Evolutionary conservation across 30 jellyfish, hydroid and myxozoan species (phyloP).

Genomic region (Morbakka virulenta): DNA sequence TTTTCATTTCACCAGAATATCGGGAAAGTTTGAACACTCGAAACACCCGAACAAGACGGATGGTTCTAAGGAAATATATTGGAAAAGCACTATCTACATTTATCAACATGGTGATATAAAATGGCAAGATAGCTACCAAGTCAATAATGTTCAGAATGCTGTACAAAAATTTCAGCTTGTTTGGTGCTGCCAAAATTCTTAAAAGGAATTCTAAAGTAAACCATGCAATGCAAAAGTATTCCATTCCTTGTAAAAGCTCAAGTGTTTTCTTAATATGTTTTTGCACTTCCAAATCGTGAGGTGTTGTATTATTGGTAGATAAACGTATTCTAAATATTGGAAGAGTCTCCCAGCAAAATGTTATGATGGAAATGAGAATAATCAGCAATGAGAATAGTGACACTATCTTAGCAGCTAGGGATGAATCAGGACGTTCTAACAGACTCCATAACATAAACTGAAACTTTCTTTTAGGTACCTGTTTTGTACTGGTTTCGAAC

Average conservation of each 20-base stretch:
- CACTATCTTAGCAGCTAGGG: slow-evolving; percentile 68
- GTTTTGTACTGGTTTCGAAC: slow-evolving; percentile 20
- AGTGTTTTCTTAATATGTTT: slow-evolving; percentile 4
- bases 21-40: slow-evolving; percentile 95
- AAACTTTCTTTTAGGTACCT: slow-evolving; percentile 61
- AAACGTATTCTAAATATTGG: slow-evolving; percentile 43
- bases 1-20: slow-evolving; percentile 94
- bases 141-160: slow-evolving; percentile 77
- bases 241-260: slow-evolving; percentile 40
- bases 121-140: slow-evolving; percentile 84
- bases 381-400: slow-evolving; percentile 64
- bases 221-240: slow-evolving; percentile 72
- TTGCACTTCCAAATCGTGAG: not conserved
- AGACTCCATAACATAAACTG: slow-evolving; percentile 75
- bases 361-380: slow-evolving; percentile 66
- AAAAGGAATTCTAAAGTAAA: slow-evolving; percentile 74
- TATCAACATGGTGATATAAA: slow-evolving; percentile 64
- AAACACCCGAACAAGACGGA: slow-evolving; percentile 91
- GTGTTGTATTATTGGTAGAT: slow-evolving; percentile 3
- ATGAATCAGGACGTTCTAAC: slow-evolving; percentile 89
- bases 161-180: slow-evolving; percentile 62
- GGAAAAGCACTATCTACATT: slow-evolving; percentile 63
- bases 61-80: slow-evolving; percentile 82
- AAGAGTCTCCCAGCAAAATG: slow-evolving; percentile 85
- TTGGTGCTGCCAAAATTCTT: slow-evolving; percentile 78